Base-by-base conservation (phyloP, 1,140 invertebrate genomes). In the Saxidomus purpurata region DNA sequence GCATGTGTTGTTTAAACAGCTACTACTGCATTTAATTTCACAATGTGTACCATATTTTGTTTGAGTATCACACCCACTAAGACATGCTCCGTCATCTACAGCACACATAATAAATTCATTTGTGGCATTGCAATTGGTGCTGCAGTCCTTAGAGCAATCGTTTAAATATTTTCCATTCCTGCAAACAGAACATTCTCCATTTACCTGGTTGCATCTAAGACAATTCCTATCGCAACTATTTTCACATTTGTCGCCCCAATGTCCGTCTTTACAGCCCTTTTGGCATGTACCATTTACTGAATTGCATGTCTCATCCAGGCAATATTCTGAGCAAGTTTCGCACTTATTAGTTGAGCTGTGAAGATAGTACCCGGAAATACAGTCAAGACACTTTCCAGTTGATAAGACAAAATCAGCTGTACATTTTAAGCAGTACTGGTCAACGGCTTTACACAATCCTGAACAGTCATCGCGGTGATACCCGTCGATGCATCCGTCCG, bases 241-340 rank as follows among this genome's bases (percentile, higher is more conserved):
- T n/a, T 86, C 34, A 49, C 84, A 86, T 25, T n/a, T 22, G 8
- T 61, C 49, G 19, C 84, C 84, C 67, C 40, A 74, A 25, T 76
- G 59, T 2, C 84, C 84, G 3, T 59, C 22, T 52, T 55, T 25
- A 40, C 84, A 86, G 22, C 52, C 69, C 4, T 3, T 17, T 61
- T 6, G 0, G 49, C 81, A 84, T 52, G 11, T 47, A 13, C 81
- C 81, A 17, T 22, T 69, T 47, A 4, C 31, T 1, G 34, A 17
- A 55, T 85, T 34, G 28, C 82, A 85, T 52, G 22, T n/a, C 0
- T 74, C 74, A 6, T 34, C 52, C n/a, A n/a, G n/a, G 22, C 82
- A 85, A 17, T 59, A 4, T 9, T 52, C 15, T 28, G 36, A 17
- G 49, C 71, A 76, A 43, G 15, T 15, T 43, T 4, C 15, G 43